Evolutionary conservation across 2,888 invertebrate genomes (phyloP).

Genomic region (Nephrocerus scutellatus): DNA sequence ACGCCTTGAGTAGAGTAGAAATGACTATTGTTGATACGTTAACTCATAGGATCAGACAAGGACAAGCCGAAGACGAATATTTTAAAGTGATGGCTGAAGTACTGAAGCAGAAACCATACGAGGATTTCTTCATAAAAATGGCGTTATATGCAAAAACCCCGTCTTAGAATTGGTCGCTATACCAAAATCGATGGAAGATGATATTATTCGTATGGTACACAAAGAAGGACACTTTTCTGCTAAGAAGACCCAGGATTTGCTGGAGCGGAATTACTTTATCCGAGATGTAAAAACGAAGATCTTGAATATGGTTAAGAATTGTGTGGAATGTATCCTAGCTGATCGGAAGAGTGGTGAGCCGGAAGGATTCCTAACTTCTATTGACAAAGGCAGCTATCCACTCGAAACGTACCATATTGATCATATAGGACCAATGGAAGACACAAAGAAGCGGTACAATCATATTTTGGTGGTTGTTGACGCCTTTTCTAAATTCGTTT

Average conservation of each 20-base stretch:
- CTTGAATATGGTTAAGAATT: constrained; percentile 7
- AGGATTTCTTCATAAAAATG: constrained; percentile 8
- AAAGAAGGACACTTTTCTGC: constrained; percentile 35
- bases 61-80: constrained; percentile 1
- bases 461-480: constrained; percentile 36
- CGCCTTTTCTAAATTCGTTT: constrained; percentile 36
- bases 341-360: constrained; percentile 31
- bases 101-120: constrained; percentile 2
- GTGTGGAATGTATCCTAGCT: constrained; percentile 18
- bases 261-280: constrained; percentile 30
- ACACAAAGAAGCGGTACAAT: constrained; percentile 34
- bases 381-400: too few species aligned
- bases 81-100: constrained; percentile 4
- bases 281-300: constrained; percentile 9
- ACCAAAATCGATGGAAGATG: constrained; percentile 30
- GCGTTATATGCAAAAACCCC: constrained; percentile 9
- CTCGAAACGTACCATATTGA: constrained; percentile 34
- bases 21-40: constrained; percentile 7
- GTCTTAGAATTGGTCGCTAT: constrained; percentile 25
- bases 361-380: too few species aligned
- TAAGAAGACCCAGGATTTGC: constrained; percentile 26
- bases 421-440: constrained; percentile 34
- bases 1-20: constrained; percentile 1
- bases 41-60: constrained; percentile 1
- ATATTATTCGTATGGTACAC: constrained; percentile 35